phyloP scores from a whole-genome alignment of 2,797 vertebrate species.

The Crocodylus rhombifer region DNA sequence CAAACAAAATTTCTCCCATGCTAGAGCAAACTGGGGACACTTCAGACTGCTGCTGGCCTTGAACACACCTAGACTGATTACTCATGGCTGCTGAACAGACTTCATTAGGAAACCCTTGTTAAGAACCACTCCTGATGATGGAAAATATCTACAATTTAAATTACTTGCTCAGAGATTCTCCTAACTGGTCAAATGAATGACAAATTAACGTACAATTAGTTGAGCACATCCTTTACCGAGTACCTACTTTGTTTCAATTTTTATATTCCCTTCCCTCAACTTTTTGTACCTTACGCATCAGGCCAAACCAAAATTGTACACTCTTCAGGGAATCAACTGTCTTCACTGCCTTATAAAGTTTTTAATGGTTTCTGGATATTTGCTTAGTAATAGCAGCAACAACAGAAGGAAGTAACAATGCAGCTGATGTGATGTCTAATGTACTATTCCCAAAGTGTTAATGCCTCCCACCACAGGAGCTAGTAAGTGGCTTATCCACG shows the following conservation, averaged over 20 bases:
- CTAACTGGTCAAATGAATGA: not conserved
- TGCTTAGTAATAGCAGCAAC: not conserved
- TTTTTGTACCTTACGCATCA: not conserved
- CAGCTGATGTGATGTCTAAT: not conserved
- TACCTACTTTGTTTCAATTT: not conserved
- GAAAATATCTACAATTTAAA: not conserved
- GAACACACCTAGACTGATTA: not conserved
- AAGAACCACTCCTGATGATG: not conserved
- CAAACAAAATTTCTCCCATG: not conserved
- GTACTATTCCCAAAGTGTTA: not conserved
- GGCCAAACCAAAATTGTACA: not conserved
- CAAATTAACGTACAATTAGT: not conserved
- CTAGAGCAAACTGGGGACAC: not conserved
- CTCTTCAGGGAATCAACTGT: not conserved
- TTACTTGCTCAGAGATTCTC: not conserved
- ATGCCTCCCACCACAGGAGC: not conserved
- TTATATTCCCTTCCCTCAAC: not conserved
- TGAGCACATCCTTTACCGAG: not conserved
- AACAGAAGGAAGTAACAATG: not conserved
- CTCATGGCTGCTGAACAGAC: not conserved
- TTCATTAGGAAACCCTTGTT: not conserved
- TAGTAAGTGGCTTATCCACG: rapidly evolving
- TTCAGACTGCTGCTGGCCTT: not conserved
- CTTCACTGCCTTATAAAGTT: not conserved
- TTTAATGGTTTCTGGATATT: not conserved